Base-by-base conservation (phyloP, 2,888 invertebrate genomes). In the Dicycla oo region DNA sequence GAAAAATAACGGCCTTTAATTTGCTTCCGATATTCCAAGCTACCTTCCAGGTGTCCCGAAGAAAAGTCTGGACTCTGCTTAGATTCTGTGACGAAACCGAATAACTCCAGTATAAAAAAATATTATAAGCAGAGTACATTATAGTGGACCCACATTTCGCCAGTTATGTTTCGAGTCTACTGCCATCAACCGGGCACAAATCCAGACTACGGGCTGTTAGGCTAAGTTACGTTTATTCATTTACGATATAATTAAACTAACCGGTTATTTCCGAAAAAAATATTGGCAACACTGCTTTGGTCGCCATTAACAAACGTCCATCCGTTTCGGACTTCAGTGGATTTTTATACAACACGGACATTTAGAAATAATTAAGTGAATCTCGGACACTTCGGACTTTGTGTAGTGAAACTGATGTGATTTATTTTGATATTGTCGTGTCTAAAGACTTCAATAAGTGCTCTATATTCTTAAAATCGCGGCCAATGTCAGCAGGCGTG, bases 401-500 rank as follows among this genome's bases (percentile, higher is more conserved):
- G 93, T 94, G 93, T 91, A 94, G 95, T 96, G 94, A 92, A 94
- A 93, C 95, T 91, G 88, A 95, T 95, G 95, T 95, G 95, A 95
- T 94, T 93, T 88, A 90, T 93, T 91, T 91, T 91, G 90, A 88
- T 92, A 91, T 92, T 93, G 88, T 92, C 90, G 94, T 95, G 93
- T 89, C 79, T 89, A 93, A 91, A 93, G 93, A 95, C 94, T 93
- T 93, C 88, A 85, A 90, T 90, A 94, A 94, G 95, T 94, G 95
- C 92, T 95, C 93, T 95, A 93, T 95, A 96, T 91, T 92, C 90
- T 84, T 91, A 95, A 96, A 97, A 97, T 96, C 96, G 96, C 97
- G 96, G 97, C 97, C 97, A 97, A 98, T 98, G 98, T 98, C 98
- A 97, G 97, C 98, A 97, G 98, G 98, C 98, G 98, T 98, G 97